A percentile compares a stretch with the other conserved stretches of the same genome.
These are phyloP conservation scores for Drosophila orosa DNA, from an alignment of 1,140 invertebrate species.

Conservation along the genomic window DNA sequence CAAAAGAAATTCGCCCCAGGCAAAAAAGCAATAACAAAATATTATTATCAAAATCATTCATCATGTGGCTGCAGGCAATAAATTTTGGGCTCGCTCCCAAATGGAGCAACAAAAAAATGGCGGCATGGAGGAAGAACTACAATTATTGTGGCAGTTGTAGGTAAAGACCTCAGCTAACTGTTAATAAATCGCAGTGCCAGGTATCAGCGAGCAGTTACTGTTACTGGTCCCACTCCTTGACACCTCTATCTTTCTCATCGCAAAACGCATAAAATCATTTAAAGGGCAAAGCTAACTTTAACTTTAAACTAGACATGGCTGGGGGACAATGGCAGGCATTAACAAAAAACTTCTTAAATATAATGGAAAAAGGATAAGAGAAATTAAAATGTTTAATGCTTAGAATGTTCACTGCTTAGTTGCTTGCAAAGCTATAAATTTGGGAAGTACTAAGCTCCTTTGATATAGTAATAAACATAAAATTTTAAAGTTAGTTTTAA, in stretches of 20 bases:
- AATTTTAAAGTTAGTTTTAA: no score
- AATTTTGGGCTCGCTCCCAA: conserved; percentile 75
- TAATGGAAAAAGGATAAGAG: conserved; percentile 8
- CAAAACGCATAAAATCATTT: conserved; percentile 33
- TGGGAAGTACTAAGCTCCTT: no score
- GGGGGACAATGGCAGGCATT: conserved; percentile 44
- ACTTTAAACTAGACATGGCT: conserved; percentile 59
- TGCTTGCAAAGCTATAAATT: no score
- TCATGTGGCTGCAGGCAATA: conserved; percentile 83
- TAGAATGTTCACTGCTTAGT: conserved; percentile 16
- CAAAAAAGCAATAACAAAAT: conserved; percentile 80
- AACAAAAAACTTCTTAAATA: conserved; percentile 32
- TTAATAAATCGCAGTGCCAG: conserved; percentile 77
- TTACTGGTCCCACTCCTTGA: conserved; percentile 1
- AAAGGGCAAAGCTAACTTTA: conserved; percentile 34
- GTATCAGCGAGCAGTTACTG: conserved; percentile 64
- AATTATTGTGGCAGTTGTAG: conserved; percentile 43
- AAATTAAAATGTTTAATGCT: conserved; percentile 22
- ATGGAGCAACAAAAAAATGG: conserved; percentile 56
- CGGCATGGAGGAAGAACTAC: conserved; percentile 35
- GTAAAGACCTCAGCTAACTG: conserved; percentile 67
- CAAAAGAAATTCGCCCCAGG: conserved; percentile 42
- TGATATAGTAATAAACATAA: no score
- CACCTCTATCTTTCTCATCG: not conserved
- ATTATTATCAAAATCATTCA: conserved; percentile 83